Evolutionary conservation across 2,797 vertebrate species (phyloP), one percentile per base, ranked within the genome.

Genomic region (Notoglanidium macrostoma): DNA sequence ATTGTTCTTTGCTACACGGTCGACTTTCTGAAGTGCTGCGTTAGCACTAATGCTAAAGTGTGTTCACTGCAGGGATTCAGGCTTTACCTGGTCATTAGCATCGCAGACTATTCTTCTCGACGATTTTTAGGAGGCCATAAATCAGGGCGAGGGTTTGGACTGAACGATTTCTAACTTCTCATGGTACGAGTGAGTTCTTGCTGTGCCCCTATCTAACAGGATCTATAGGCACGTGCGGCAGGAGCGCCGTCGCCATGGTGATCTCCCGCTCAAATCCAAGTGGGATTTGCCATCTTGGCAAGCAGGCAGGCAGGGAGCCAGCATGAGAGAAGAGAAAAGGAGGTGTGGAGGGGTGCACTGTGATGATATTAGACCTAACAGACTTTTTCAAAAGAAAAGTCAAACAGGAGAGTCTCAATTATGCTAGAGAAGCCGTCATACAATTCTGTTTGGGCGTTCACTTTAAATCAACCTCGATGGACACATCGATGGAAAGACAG

Each of bases 171-270:
- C 61, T 54, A 85, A 87, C 83, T 65, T 70, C 79, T 57, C 44
- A 17, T 77, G 88, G 89, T 91, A 85, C 87, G 90, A 92, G 90
- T 90, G 92, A 93, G 93, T 92, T 95, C 94, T 92, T 89, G 91
- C 93, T 94, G 92, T 93, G 94, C 93, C 94, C 93, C 93, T 93
- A 94, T 95, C 94, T 94, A 93, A 93, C 92, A 94, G 92, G 91
- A 96, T 96, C 95, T 96, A 95, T 94, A 96, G 95, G 95, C 93
- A 94, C 91, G 92, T 94, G 95, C 95, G 94, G 94, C 93, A 94
- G 83, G 94, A 96, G 94, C 93, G 91, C 94, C 92, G 95, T 96
- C 95, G 93, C 96, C 96, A 96, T 96, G 96, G 96, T 96, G 96
- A 96, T 95, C 95, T 94, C 93, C 95, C 93, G 94, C 94, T 95